A percentile compares a stretch with the other conserved stretches of the same genome.
Conservation (phyloP, 2,888 invertebrate species). For the Hemicrepidius hirtus region DNA sequence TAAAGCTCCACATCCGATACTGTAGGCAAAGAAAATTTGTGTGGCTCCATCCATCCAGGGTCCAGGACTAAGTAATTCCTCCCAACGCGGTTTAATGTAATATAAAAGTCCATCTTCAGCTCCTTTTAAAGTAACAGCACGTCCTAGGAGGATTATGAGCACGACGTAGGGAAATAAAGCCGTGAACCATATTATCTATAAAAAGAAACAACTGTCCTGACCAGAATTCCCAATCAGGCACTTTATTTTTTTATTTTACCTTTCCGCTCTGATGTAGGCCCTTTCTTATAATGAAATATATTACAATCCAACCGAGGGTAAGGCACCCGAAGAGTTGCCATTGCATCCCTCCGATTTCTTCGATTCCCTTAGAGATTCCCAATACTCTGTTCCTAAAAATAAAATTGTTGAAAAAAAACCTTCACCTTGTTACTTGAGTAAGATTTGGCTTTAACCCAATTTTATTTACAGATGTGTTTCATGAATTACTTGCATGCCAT, state of each 20-base stretch:
- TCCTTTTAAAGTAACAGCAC: constrained; percentile 81
- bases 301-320: constrained; percentile 79
- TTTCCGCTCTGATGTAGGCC: constrained; percentile 86
- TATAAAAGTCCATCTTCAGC: constrained; percentile 79
- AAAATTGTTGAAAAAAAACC: not conserved
- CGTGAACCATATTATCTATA: constrained; percentile 83
- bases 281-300: constrained; percentile 83
- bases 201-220: constrained; percentile 48
- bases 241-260: constrained; percentile 69
- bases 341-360: constrained; percentile 79
- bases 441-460: constrained; percentile 13
- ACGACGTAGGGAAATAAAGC: constrained; percentile 85
- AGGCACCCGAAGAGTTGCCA: constrained; percentile 81
- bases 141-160: constrained; percentile 78
- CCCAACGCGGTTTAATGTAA: constrained; percentile 80
- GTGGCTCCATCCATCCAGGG: constrained; percentile 86
- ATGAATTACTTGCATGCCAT: constrained; percentile 27
- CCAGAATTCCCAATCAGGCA: constrained; percentile 1
- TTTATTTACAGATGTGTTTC: constrained; percentile 12
- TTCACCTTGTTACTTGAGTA: constrained; percentile 29
- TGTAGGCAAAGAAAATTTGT: constrained; percentile 86
- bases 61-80: constrained; percentile 72
- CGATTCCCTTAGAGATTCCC: constrained; percentile 76
- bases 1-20: constrained; percentile 85
- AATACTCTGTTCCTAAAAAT: constrained; percentile 77